Evolutionary conservation across 2,113 vertebrate species (phyloP).

Genomic region (Elephantulus edwardii): DNA sequence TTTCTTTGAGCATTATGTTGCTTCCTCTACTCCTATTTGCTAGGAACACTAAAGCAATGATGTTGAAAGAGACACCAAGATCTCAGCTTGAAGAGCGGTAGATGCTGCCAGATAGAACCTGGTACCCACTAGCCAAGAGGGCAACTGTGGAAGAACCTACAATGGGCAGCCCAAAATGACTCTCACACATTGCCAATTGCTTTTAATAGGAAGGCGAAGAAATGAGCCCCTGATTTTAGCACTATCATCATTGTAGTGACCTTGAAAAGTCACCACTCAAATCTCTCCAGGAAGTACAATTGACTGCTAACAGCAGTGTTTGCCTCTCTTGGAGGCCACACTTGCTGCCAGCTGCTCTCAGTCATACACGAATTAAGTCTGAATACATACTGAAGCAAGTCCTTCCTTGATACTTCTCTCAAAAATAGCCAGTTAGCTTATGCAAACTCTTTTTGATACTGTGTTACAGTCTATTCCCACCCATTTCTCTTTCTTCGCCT

Average conservation of each 20-base stretch:
- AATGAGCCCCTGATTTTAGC: neutral
- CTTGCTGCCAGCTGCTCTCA: neutral
- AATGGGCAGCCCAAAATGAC: neutral
- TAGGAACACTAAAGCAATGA: neutral
- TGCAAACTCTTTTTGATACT: neutral
- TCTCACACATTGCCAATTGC: neutral
- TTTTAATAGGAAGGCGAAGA: conserved; percentile 10
- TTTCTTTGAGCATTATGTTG: neutral
- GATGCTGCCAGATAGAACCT: neutral
- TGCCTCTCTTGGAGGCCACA: neutral
- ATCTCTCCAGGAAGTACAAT: neutral
- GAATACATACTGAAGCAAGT: neutral
- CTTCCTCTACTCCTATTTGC: neutral
- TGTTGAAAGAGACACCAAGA: neutral
- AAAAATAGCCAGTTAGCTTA: neutral
- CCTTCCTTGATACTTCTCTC: neutral
- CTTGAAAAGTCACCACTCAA: neutral
- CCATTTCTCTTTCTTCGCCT: neutral
- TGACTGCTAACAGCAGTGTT: neutral
- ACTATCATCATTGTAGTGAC: neutral
- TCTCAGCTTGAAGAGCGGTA: neutral
- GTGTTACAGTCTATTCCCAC: neutral
- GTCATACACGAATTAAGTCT: neutral
- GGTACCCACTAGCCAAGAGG: neutral
- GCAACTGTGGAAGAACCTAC: neutral